These are phyloP conservation scores for Hesperia comma DNA, from an alignment of 2,888 invertebrate species.

Conservation along the genomic window DNA sequence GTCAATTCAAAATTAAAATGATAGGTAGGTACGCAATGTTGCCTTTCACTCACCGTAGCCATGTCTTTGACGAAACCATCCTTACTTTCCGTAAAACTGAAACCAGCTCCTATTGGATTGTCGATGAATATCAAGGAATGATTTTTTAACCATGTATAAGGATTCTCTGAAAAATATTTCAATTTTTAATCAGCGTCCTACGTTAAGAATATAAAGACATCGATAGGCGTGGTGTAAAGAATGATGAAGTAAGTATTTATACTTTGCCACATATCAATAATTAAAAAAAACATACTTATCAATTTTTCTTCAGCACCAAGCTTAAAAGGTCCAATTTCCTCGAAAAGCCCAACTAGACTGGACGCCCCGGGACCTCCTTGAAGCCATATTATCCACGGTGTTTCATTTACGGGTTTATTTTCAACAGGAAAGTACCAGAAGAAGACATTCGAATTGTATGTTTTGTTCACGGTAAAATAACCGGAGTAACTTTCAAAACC, in stretches of 20 bases:
- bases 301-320: conserved; percentile 47
- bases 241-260: too few relatives aligned
- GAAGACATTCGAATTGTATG: conserved; percentile 89
- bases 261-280: too few relatives aligned
- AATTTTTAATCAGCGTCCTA: not conserved
- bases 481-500: conserved; percentile 77
- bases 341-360: conserved; percentile 75
- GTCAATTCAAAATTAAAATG: not conserved
- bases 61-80: conserved; percentile 83
- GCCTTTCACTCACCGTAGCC: conserved; percentile 71
- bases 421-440: conserved; percentile 92
- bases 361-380: conserved; percentile 94
- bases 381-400: conserved; percentile 92
- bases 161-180: conserved; percentile 62
- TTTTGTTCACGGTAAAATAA: conserved; percentile 87
- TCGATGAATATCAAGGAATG: conserved; percentile 86
- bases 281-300: conserved; percentile 51
- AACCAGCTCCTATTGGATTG: conserved; percentile 87
- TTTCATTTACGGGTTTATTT: conserved; percentile 58
- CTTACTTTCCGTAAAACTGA: conserved; percentile 83
- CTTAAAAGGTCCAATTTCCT: conserved; percentile 71
- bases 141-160: conserved; percentile 82
- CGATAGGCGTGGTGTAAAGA: too few relatives aligned
- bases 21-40: not conserved
- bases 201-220: too few relatives aligned